Evolutionary conservation across 2,797 vertebrate species (phyloP), one percentile per base, ranked within the genome.

Genomic region (Acipenser ruthenus): DNA sequence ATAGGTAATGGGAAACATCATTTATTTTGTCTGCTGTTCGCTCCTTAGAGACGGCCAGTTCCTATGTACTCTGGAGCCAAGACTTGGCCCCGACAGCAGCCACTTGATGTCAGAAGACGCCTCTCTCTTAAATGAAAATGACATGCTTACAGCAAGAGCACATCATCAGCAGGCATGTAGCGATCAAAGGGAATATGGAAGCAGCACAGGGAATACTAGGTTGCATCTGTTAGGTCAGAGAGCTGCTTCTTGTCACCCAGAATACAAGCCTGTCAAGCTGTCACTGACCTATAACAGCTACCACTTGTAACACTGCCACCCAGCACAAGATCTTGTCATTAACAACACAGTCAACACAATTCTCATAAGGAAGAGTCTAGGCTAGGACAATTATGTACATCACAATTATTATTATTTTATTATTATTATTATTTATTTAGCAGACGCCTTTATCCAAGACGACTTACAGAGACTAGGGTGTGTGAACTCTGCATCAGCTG

Each of bases 11-110:
- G 71, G 77, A 82, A 79, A 78, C 72, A 75, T 70, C 72, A 70
- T 79, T 79, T 86, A 83, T 89, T 90, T 87, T 86, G 85, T 88
- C 86, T 88, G 77, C 75, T 48, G 59, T 68, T 49, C 63, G 37
- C 75, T 85, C 80, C 68, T 10, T 64, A 66, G 79, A 83, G 83
- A 78, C 62, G 49, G 69, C 63, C 6, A 68, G 65, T 78, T 83
- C 76, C 74, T 68, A 60, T 18, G 47, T 72, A 74, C 68, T 0
- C 0, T 23, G 58, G 47, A 61, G 73, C 7, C 9, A 67, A 62
- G 66, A 49, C 65, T 66, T 12, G 47, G 64, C 66, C 78, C 68
- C 74, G 70, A 68, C 74, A 62, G 60, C 48, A 68, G 75, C 72
- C 71, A 74, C 69, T 77, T 69, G 66, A 63, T 71, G 73, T 50